Evolutionary conservation across 2,888 invertebrate genomes (phyloP), one percentile per base, ranked within the genome.

Genomic region (Hecatera dysodea): DNA sequence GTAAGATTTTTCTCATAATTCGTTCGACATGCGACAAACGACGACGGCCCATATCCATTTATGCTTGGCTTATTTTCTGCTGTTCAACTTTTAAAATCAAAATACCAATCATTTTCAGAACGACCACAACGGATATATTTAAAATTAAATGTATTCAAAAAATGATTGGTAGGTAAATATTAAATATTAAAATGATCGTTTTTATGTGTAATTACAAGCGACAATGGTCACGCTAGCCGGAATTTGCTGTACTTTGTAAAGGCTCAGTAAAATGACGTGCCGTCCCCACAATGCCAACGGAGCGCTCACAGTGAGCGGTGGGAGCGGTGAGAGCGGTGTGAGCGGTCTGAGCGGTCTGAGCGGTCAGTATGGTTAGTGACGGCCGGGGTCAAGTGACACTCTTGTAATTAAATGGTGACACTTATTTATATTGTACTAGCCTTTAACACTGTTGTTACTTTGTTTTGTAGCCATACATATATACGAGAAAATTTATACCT

Each of bases 341-440:
- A 15, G 15, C 39, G 39, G 15, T 15, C 15, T 39, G 39, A 39
- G 39, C 39, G 39, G 39, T 39, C 39, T 15, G 39, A 39, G 39
- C 39, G 39, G 5, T 5, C 22, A 46, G 46, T 46, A n/a, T 46
- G 46, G n/a, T 11, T 3, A 9, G n/a, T 46, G 46, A n/a, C 11
- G 15, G 36, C n/a, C 9, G 19, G 17, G 17, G 17, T 42, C 9
- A 61, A 22, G 27, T 19, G 24, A 17, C 22, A 46, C n/a, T n/a
- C n/a, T 15, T 8, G 12, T 68, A 55, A 69, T 55, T 19, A 46
- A 52, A 67, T 24, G 3, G 33, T 33, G 6, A 27, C 24, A n/a
- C 33, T 48, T 19, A 19, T 48, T 46, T 53, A 44, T 36, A n/a
- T 15, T 46, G 1, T 29, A 42, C 15, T 24, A 9, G 19, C 24